Evolutionary conservation across 2,113 vertebrate genomes (phyloP), one percentile per base, ranked within the genome.

Genomic region (Anarrhichthys ocellatus): DNA sequence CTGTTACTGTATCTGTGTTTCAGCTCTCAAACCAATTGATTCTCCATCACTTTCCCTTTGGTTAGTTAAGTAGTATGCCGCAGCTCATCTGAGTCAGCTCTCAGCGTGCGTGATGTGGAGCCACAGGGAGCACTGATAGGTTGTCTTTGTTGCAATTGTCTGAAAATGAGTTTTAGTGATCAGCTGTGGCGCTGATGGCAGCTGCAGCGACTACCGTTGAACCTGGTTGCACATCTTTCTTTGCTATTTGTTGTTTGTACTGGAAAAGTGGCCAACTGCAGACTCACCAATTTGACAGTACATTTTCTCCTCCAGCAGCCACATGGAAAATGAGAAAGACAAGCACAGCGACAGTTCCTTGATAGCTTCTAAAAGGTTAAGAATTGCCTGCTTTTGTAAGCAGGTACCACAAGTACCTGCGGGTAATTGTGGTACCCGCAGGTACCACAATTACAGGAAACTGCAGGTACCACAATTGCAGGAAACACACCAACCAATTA

Each of bases 181-280:
- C 2, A 29, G 56, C 48, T n/a, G 46, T 42, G 13, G 36, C 67
- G 76, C 74, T 68, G 73, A 66, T 78, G 73, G 81, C 65, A 80
- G 70, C 65, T 78, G 70, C 27, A 70, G 40, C 24, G 46, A 61
- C 38, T 40, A 48, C 36, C 42, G 50, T 9, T 14, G 10, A 81
- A 64, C 40, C 64, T 66, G 56, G 64, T 11, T 75, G 59, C 76
- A 83, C 52, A 32, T 76, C 36, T 74, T 17, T 73, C 44, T 77
- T 52, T 74, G 58, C 63, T 34, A 11, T 76, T 62, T 76, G 71
- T 73, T 81, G 36, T 78, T 71, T 74, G 68, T 68, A 58, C 50
- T 58, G 40, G 58, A 73, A 72, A 87, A 70, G 72, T 54, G 67
- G 34, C 46, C 34, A 40, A 14, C 22, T 50, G 46, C 54, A 73